Evolutionary conservation across 2,113 vertebrate genomes (phyloP).

Genomic region (Pelecanus crispus): DNA sequence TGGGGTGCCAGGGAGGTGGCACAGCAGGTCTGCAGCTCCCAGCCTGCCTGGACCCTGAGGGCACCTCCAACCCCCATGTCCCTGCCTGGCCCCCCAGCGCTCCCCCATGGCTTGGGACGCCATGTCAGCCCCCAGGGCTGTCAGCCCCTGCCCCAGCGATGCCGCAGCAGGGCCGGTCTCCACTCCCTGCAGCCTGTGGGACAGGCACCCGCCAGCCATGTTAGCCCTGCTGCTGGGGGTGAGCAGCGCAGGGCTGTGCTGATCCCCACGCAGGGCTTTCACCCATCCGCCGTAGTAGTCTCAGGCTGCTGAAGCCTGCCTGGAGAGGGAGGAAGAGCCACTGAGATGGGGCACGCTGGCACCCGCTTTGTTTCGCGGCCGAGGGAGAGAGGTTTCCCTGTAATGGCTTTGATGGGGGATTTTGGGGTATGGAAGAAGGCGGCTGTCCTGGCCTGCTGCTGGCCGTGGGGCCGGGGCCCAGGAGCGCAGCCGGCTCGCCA

Average conservation of each 20-base stretch:
- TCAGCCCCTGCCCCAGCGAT: not conserved
- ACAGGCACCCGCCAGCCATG: rapidly evolving
- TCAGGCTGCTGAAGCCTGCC: not conserved
- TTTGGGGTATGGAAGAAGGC: not conserved
- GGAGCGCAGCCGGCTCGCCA: rapidly evolving
- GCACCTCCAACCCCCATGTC: rapidly evolving
- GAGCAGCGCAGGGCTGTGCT: rapidly evolving
- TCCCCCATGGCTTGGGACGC: rapidly evolving
- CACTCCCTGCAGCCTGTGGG: not conserved
- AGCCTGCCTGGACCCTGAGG: rapidly evolving
- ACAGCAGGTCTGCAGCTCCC: not conserved
- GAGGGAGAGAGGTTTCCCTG: not conserved
- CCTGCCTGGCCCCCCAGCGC: not conserved
- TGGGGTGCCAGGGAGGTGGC: not conserved
- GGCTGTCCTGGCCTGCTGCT: not conserved
- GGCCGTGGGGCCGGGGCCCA: rapidly evolving
- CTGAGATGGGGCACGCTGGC: rapidly evolving
- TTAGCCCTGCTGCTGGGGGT: not conserved
- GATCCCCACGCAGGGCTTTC: not conserved
- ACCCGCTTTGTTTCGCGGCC: not conserved
- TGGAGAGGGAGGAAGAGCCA: not conserved
- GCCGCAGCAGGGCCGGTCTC: rapidly evolving
- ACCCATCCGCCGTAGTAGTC: not conserved
- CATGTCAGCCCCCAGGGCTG: not conserved
- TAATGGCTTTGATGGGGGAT: not conserved